A percentile compares a stretch with the other conserved stretches of the same genome.
Evolutionary conservation across 1,140 invertebrate species (phyloP).

Genomic region (Epicauta chinensis): DNA sequence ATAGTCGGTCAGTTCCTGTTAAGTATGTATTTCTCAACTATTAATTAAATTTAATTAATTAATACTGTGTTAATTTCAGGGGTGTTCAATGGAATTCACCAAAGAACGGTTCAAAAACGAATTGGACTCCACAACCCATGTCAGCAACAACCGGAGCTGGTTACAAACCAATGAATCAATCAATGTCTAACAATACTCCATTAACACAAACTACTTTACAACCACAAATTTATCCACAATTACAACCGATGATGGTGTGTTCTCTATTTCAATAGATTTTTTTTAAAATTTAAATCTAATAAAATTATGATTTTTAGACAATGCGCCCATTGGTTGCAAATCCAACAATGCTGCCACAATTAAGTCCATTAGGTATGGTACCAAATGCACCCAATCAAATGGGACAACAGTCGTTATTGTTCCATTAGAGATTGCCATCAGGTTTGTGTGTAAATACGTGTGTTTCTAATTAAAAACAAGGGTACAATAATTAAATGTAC

Average conservation of each 20-base stretch:
- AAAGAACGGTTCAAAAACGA: constrained; percentile 69
- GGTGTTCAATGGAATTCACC: constrained; percentile 78
- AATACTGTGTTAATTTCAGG: constrained; percentile 22
- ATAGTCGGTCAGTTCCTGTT: constrained; percentile 62
- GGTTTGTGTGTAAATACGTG: constrained; percentile 18
- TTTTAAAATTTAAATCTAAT: background rate
- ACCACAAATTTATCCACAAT: constrained; percentile 21
- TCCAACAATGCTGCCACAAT: constrained; percentile 30
- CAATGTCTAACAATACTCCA: constrained; percentile 29
- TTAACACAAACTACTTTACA: constrained; percentile 21
- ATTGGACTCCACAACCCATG: constrained; percentile 79
- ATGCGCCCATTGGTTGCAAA: constrained; percentile 35
- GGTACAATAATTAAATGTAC: constrained; percentile 23
- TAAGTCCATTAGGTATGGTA: constrained; percentile 26
- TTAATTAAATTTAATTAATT: background rate
- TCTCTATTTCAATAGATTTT: background rate
- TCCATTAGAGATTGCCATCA: constrained; percentile 31
- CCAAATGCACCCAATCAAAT: constrained; percentile 27
- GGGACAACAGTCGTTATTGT: constrained; percentile 34
- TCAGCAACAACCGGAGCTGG: constrained; percentile 74
- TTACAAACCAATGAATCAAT: constrained; percentile 74
- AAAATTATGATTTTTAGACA: constrained; percentile 23
- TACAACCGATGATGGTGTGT: constrained; percentile 34
- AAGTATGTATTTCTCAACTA: constrained; percentile 53
- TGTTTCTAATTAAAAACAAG: constrained; percentile 21